A percentile compares a stretch with the other conserved stretches of the same genome.
Conservation (phyloP, 2,888 invertebrate species). For the Drosophila niveifrons region DNA sequence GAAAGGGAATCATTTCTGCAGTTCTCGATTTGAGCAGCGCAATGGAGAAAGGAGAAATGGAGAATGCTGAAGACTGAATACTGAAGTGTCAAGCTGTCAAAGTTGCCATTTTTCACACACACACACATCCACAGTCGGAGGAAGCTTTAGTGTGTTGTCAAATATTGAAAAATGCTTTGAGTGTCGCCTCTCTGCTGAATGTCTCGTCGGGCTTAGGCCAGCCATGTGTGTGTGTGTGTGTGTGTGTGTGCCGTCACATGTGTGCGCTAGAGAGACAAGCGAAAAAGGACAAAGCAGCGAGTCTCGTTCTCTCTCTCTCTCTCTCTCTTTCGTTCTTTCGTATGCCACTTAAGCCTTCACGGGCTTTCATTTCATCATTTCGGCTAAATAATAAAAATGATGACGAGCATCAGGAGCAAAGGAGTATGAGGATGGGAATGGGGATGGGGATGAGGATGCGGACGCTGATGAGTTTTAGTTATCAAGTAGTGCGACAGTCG, state of each 20-base stretch:
- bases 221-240: slow-evolving; percentile 12
- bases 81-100: slow-evolving; percentile 80
- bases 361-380: slow-evolving; percentile 74
- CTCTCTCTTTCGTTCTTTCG: background rate
- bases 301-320: slow-evolving; percentile 5
- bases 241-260: slow-evolving; percentile 53
- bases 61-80: slow-evolving; percentile 30
- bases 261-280: slow-evolving; percentile 48
- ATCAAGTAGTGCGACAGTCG: slow-evolving; percentile 68
- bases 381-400: slow-evolving; percentile 77
- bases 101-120: slow-evolving; percentile 77
- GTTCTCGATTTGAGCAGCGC: background rate
- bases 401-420: slow-evolving; percentile 41
- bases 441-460: slow-evolving; percentile 1
- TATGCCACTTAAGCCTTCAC: slow-evolving; percentile 66
- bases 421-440: background rate
- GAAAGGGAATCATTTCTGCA: slow-evolving; percentile 9
- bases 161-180: slow-evolving; percentile 79
- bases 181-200: slow-evolving; percentile 31
- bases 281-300: slow-evolving; percentile 13
- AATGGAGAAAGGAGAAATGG: slow-evolving; percentile 10
- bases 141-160: slow-evolving; percentile 55
- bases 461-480: slow-evolving; percentile 74
- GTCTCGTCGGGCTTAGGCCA: slow-evolving; percentile 47
- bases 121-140: slow-evolving; percentile 26